These are phyloP conservation scores for Cataglyphis cursor DNA, from an alignment of 2,888 invertebrate genomes.

Conservation along the genomic window DNA sequence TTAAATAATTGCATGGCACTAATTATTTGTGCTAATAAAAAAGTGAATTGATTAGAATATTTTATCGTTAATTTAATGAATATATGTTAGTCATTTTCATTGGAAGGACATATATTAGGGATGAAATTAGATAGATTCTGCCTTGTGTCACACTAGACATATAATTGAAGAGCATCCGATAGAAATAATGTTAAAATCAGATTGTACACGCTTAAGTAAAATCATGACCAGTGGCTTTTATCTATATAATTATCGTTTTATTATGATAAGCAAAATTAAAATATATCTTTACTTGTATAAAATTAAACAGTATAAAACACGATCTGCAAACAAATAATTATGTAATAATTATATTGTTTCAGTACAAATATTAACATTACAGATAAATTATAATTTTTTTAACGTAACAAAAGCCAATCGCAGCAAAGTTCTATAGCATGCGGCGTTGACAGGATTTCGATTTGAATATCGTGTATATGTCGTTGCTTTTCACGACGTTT, in stretches of 20 bases:
- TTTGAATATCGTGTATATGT: not conserved
- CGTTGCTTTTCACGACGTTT: constrained; percentile 29
- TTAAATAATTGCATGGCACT: not conserved
- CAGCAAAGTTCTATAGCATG: not conserved
- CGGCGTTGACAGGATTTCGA: not conserved
- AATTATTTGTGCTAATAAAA: not conserved
- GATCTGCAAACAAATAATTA: not conserved
- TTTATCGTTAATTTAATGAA: not conserved
- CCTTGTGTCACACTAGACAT: not conserved
- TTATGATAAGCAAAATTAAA: not conserved
- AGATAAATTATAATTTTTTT: not conserved
- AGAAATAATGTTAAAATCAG: constrained; percentile 1
- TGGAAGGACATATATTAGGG: not conserved
- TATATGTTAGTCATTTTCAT: not conserved
- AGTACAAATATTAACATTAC: not conserved
- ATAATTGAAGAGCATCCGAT: not conserved
- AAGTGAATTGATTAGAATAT: not conserved
- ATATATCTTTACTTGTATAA: not conserved
- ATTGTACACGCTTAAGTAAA: not conserved
- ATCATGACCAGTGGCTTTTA: not conserved
- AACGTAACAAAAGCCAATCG: not conserved
- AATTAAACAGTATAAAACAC: not conserved
- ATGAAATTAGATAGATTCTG: not conserved
- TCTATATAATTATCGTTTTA: not conserved
- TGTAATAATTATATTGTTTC: not conserved